Conservation (phyloP, 2,888 invertebrate genomes). For the Leptinotarsa tumamoca region DNA sequence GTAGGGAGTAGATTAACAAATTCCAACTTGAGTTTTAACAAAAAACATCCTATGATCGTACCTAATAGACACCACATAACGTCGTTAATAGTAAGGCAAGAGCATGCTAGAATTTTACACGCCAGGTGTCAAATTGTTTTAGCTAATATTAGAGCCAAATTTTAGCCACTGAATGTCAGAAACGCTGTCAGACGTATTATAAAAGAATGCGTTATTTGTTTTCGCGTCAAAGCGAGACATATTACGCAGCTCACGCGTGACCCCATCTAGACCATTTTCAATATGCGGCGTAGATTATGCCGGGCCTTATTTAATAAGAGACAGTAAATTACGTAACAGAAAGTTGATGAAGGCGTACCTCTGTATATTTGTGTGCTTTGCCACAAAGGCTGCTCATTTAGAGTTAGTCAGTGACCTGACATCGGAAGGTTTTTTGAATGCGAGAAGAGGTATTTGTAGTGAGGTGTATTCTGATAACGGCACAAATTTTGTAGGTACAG, state of each 20-base stretch:
- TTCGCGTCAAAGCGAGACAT: conserved; percentile 34
- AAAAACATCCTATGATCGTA: conserved; percentile 18
- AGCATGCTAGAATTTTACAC: conserved; percentile 42
- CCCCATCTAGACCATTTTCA: conserved; percentile 38
- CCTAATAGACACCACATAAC: not conserved
- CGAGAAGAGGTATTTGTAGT: conserved; percentile 26
- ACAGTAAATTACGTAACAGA: conserved; percentile 38
- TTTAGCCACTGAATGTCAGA: conserved; percentile 39
- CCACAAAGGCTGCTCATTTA: conserved; percentile 44
- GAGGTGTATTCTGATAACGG: conserved; percentile 27
- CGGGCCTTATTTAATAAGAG: conserved; percentile 46
- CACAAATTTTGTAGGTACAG: conserved; percentile 22
- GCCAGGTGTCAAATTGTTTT: conserved; percentile 43
- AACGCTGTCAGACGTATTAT: conserved; percentile 24
- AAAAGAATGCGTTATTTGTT: conserved; percentile 41
- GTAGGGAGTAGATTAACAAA: conserved; percentile 26
- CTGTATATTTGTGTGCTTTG: conserved; percentile 47
- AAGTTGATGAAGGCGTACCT: conserved; percentile 44
- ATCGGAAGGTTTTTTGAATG: conserved; percentile 23
- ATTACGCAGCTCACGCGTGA: conserved; percentile 37
- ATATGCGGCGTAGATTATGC: conserved; percentile 47
- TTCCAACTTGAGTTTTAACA: conserved; percentile 1
- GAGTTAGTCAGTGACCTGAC: conserved; percentile 25
- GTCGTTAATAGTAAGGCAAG: conserved; percentile 35
- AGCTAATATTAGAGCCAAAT: conserved; percentile 30